Conservation (phyloP, 1,140 invertebrate genomes). For the Coenobita brevimanus region DNA sequence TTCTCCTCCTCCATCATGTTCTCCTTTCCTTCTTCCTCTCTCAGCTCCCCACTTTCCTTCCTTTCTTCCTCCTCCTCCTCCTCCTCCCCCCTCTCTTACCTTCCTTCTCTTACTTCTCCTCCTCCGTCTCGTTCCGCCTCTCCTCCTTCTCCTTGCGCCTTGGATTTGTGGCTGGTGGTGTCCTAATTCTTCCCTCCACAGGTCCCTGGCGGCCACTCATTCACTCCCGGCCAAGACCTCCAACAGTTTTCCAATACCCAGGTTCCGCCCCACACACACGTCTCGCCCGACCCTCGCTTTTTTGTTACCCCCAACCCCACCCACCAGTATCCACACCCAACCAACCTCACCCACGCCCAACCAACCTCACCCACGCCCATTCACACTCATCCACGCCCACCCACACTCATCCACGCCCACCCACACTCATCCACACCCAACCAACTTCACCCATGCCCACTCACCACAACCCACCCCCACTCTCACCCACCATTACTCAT, state of each 20-base stretch:
- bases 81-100: neutral
- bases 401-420: neutral
- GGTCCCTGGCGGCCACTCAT: slow-evolving; percentile 48
- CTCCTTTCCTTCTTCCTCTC: neutral
- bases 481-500: too few relatives aligned
- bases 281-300: neutral
- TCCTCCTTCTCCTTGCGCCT: neutral
- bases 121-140: neutral
- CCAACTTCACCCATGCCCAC: too few relatives aligned
- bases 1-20: neutral
- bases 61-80: neutral
- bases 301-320: neutral
- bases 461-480: too few relatives aligned
- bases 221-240: slow-evolving; percentile 44
- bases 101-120: neutral
- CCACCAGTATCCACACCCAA: neutral
- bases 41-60: neutral
- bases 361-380: neutral
- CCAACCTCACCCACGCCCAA: neutral
- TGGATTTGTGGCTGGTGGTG: slow-evolving; percentile 46
- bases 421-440: too few relatives aligned
- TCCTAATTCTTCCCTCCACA: slow-evolving; percentile 55
- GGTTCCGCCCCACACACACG: neutral
- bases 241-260: slow-evolving; percentile 60
- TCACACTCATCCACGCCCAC: neutral